Evolutionary conservation across 2,797 vertebrate genomes (phyloP).

Genomic region (Pachyuromys duprasi): DNA sequence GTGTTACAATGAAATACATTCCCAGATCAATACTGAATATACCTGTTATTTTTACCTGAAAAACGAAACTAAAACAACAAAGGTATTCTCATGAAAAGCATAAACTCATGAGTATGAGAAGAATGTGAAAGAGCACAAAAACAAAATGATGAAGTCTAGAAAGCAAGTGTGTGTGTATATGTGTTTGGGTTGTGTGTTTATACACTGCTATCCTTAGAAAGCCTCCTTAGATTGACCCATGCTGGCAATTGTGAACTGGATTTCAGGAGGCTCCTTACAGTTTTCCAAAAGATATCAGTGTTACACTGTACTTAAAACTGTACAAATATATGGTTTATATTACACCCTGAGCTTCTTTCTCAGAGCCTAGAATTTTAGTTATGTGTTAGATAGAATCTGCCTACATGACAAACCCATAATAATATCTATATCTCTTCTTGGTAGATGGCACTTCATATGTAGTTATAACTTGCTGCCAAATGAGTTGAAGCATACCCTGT

Average conservation of each 20-base stretch:
- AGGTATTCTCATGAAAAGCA: constrained; percentile 44
- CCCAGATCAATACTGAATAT: constrained; percentile 38
- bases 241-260: constrained; percentile 35
- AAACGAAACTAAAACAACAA: constrained; percentile 36
- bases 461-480: constrained; percentile 13
- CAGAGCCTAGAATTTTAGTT: constrained; percentile 29
- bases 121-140: constrained; percentile 32
- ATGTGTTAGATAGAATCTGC: background rate
- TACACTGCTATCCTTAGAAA: background rate
- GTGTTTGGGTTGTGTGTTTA: background rate
- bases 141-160: constrained; percentile 25
- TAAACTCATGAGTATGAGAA: constrained; percentile 11
- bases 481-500: background rate
- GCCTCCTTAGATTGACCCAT: background rate
- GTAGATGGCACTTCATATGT: background rate
- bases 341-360: constrained; percentile 28
- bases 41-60: constrained; percentile 57
- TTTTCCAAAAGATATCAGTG: constrained; percentile 21
- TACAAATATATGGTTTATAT: constrained; percentile 17
- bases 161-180: background rate
- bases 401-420: background rate
- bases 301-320: background rate
- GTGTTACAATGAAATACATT: constrained; percentile 16
- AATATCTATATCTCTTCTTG: background rate
- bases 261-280: constrained; percentile 10